phyloP scores from a whole-genome alignment of 2,113 vertebrate species.

The Chrysochloris asiatica region DNA sequence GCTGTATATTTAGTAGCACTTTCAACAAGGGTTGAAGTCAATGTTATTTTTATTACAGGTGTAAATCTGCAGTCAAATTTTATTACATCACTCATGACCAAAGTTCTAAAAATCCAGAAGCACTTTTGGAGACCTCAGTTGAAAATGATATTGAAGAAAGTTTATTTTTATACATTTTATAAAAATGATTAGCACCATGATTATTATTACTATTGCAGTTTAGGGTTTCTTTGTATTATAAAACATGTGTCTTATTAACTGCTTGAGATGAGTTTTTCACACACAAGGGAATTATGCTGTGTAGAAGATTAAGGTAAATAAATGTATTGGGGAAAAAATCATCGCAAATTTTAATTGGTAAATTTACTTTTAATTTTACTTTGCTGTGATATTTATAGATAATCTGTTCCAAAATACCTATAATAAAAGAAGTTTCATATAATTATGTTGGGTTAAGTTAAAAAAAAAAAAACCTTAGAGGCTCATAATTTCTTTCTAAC shows the following conservation, averaged over 20 bases:
- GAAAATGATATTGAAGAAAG: background rate
- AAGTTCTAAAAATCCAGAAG: conserved; percentile 36
- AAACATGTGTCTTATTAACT: conserved; percentile 12
- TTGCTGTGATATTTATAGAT: conserved; percentile 48
- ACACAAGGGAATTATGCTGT: background rate
- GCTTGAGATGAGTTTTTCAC: background rate
- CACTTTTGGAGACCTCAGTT: background rate
- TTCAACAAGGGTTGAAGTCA: background rate
- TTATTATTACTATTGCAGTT: background rate
- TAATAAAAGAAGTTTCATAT: background rate
- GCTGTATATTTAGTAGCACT: conserved; percentile 25
- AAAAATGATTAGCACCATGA: background rate
- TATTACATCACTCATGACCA: conserved; percentile 11
- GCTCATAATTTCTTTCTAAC: conserved; percentile 17
- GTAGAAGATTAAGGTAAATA: background rate
- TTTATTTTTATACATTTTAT: background rate
- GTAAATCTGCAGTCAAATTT: conserved; percentile 36
- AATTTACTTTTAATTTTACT: conserved; percentile 47
- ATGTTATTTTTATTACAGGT: conserved; percentile 55
- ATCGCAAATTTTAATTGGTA: conserved; percentile 20
- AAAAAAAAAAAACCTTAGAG: background rate
- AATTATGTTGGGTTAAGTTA: background rate
- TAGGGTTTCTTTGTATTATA: conserved; percentile 7
- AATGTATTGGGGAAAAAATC: conserved; percentile 42
- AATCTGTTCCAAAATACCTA: background rate